Evolutionary conservation across 2,113 vertebrate genomes (phyloP), one percentile per base, ranked within the genome.

Genomic region (Platanista minor): DNA sequence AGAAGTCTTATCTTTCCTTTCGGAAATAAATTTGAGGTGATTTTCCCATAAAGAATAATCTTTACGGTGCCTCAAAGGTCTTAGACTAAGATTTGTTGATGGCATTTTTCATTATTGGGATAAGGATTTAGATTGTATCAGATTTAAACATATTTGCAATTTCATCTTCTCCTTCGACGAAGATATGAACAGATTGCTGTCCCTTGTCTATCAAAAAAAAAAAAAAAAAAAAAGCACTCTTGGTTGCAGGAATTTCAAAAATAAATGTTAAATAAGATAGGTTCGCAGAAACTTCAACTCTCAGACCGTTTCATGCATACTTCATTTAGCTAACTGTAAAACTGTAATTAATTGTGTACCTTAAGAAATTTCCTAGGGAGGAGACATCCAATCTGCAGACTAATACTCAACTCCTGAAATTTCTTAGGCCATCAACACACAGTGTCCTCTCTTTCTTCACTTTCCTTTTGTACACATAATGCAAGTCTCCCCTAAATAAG

Each of bases 91-190:
- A 61, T 67, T 77, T 94, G 3, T 90, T 87, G 87, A 92, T 69
- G 80, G 13, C 18, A 1, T n/a, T 94, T 61, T 96, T 97, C 93
- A 81, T 97, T 96, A 87, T 83, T 91, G 62, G 46, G 67, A 66
- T 96, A 77, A 85, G 71, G 39, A 94, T 97, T 97, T 75, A 96
- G 94, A 97, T 95, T 4, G 23, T 96, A 96, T 94, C 81, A 97
- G 71, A 86, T 75, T 96, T 81, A 95, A 97, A 96, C 15, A 61
- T 14, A 80, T 82, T 91, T 97, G 54, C 94, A 97, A 17, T 88
- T 96, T 95, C 41, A 96, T 49, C 80, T 75, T 94, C 89, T 94
- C 74, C 72, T 95, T 94, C 62, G 64, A 57, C 36, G 91, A 85
- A 97, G 78, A 95, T 90, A 39, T 59, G 62, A 96, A 91, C 67